Evolutionary conservation across 2,797 vertebrate genomes (phyloP), one percentile per base, ranked within the genome.

Genomic region (Galaxias olidus): DNA sequence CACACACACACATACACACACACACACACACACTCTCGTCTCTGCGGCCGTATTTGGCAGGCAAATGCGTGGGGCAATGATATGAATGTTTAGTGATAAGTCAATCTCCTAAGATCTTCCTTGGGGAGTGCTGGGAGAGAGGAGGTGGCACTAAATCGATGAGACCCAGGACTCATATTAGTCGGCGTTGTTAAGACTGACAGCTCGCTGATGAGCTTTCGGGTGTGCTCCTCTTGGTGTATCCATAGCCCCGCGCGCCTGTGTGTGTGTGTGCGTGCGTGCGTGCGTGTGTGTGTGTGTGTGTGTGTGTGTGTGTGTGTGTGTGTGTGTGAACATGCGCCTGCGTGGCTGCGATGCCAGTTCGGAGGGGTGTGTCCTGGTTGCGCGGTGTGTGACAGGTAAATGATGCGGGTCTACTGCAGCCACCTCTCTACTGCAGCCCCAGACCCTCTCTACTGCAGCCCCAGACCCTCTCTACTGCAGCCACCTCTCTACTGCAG

Each of bases 131-230:
- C 30, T 73, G 65, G 63, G 84, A 79, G 63, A 76, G 50, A 66
- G 61, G 58, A 74, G 68, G 17, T 61, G 59, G 69, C 83, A 88
- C 66, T 85, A 86, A 89, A 88, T 89, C 83, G 78, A 83, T 86
- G 72, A 65, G 65, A 85, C 69, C 76, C 75, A 78, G 67, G 69
- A 74, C 68, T 80, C 75, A 77, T 82, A 79, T 87, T 87, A 80
- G 78, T 73, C 67, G 75, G 52, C 63, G 67, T 72, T 87, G 68
- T 79, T 76, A 77, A 82, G 42, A 69, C 70, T 81, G 83, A 84
- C 82, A 75, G 76, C 69, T 73, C 74, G 73, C 71, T 64, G 13
- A 47, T 48, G 64, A 78, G 72, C 66, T 81, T 77, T 70, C 61
- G 66, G 9, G 8, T 57, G 41, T 57, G 63, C 41, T 43, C 10